Evolutionary conservation across 2,797 vertebrate species (phyloP), one percentile per base, ranked within the genome.

Genomic region (Urocyon cinereoargenteus): DNA sequence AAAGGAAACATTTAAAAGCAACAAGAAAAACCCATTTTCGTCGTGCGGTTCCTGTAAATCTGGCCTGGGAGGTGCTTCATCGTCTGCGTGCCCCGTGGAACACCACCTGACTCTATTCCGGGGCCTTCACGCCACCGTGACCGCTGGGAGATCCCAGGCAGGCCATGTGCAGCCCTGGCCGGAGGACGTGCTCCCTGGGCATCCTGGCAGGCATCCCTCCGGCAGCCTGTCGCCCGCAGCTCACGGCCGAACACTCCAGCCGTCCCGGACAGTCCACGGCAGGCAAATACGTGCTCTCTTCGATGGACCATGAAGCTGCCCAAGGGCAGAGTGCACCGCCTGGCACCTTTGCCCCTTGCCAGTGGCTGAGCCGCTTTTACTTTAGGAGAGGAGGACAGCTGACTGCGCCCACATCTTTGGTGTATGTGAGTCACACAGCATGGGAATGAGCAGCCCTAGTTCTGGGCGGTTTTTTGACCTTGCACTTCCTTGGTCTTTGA

Each of bases 261-360:
- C 10, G 64, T 55, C 82, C 73, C 0, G 0, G 16, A 18, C 70
- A 34, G 51, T 2, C 40, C 51, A n/a, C 26, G 9, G 26, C 24
- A 24, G 49, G 34, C n/a, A 15, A 16, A 40, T 45, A 45, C 40
- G 40, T 1, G 24, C 86, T 6, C 28, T 81, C 24, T 70, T 1
- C 70, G 55, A 13, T 4, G 93, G 34, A 49, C 86, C 11, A 0
- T 6, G 21, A 51, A 28, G 90, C 61, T 1, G 49, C 26, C 55
- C 18, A 0, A 10, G 77, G 51, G 51, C 9, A 5, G 28, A 83
- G 4, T 26, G 1, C 0, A 5, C 1, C 18, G 13, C n/a, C 78
- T 3, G 61, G n/a, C 10, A 1, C 26, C 72, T 64, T 10, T 24
- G 64, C 9, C 61, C 26, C 21, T 24, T 14, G 81, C 21, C 7